Conservation (phyloP, 2,113 vertebrate genomes). For the Coreoperca whiteheadi region DNA sequence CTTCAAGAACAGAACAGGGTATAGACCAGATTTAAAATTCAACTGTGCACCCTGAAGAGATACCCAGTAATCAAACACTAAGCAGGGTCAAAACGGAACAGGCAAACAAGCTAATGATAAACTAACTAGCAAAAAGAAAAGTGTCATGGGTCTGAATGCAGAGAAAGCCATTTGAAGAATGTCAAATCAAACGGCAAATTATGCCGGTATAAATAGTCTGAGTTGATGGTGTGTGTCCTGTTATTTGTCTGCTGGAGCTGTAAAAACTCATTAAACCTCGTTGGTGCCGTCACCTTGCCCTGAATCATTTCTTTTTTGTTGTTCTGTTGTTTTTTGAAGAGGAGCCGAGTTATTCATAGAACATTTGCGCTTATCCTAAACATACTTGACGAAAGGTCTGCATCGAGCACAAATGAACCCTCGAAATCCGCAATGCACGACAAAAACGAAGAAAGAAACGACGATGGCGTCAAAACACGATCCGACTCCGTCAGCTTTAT, state of each 20-base stretch:
- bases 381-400: neutral
- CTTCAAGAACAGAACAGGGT: neutral
- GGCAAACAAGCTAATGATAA: constrained; percentile 4
- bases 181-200: constrained; percentile 18
- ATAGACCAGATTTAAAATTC: neutral
- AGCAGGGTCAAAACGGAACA: neutral
- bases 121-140: neutral
- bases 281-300: neutral
- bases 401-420: constrained; percentile 11
- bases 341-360: constrained; percentile 8
- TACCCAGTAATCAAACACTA: neutral
- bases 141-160: neutral
- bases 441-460: neutral
- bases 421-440: neutral
- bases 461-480: neutral
- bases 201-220: constrained; percentile 21
- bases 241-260: constrained; percentile 18
- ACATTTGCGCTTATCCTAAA: neutral
- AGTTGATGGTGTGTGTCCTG: constrained; percentile 21
- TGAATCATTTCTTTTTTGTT: neutral
- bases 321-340: constrained; percentile 21
- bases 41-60: neutral
- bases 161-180: neutral
- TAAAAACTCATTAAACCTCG: constrained; percentile 26
- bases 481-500: no score